Base-by-base conservation (phyloP, 2,888 invertebrate genomes). In the Bellardia bayeri region DNA sequence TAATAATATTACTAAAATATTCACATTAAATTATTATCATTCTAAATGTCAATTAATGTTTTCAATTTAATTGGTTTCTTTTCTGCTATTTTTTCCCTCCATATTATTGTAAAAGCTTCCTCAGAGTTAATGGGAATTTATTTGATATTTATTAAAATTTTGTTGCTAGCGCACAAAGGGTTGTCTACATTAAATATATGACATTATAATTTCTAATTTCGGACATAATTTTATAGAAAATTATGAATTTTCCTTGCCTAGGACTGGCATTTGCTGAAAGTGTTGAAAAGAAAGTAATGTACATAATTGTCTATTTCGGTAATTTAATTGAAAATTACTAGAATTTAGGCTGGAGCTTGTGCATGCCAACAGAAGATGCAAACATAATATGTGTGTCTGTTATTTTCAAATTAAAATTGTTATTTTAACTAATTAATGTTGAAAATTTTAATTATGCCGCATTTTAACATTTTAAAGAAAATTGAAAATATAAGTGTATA, bases 221-320 rank as follows among this genome's bases (percentile, higher is more conserved):
- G 13, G 80, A 82, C 69, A 87, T 89, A 84, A 89, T 83, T 89
- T 88, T 61, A 80, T 78, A 82, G 80, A 51, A 89, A 88, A 88
- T 90, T 91, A 90, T 90, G 90, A 90, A 90, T 90, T 91, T 91
- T 90, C 37, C 37, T 63, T 82, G 33, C 5, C 14, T 54, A 11
- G 33, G 40, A n/a, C 37, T 11, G 23, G 40, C 33, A 58, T 51
- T 56, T 66, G 74, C 30, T 11, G 61, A 49, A 91, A 61, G 13
- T 11, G 4, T 2, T 13, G 23, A 23, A 16, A 14, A 72, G 23
- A 33, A 51, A 30, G 11, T 7, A 30, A 58, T 16, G 7, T 8
- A 45, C 49, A 49, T 23, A 51, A 72, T 81, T 66, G 45, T 68
- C 66, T 51, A 63, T 80, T 76, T 76, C 58, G 33, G 64, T 78